Conservation (phyloP, 2,797 vertebrate genomes). For the Choloepus didactylus region DNA sequence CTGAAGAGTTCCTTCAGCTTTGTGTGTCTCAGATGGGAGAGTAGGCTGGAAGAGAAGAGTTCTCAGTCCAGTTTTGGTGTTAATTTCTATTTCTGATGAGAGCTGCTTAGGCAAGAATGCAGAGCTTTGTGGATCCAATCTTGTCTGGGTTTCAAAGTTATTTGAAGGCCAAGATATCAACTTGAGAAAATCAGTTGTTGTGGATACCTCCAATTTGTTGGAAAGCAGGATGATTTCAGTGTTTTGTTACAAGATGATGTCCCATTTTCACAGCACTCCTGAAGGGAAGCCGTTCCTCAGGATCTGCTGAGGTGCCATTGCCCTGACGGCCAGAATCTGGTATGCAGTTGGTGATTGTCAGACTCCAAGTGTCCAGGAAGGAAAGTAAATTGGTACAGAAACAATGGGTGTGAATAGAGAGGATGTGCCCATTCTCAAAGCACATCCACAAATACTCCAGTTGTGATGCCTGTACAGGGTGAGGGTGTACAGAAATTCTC, state of each 20-base stretch:
- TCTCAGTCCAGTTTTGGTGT: not conserved
- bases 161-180: not conserved
- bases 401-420: too few species aligned
- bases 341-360: too few species aligned
- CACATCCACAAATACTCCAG: too few species aligned
- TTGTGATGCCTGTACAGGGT: too few species aligned
- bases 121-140: not conserved
- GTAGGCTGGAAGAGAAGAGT: not conserved
- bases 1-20: not conserved
- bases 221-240: not conserved
- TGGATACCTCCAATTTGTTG: not conserved
- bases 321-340: not conserved
- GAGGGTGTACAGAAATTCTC: too few species aligned
- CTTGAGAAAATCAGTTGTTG: not conserved
- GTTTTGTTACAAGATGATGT: not conserved
- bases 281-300: not conserved
- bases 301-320: not conserved
- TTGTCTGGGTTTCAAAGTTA: not conserved
- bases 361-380: too few species aligned
- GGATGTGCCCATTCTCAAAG: too few species aligned
- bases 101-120: not conserved
- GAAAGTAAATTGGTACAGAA: too few species aligned
- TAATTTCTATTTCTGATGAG: conserved; percentile 16
- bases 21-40: not conserved
- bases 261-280: not conserved